These are phyloP conservation scores for Sebastes cheni DNA, from an alignment of 2,797 vertebrate species.

Conservation along the genomic window DNA sequence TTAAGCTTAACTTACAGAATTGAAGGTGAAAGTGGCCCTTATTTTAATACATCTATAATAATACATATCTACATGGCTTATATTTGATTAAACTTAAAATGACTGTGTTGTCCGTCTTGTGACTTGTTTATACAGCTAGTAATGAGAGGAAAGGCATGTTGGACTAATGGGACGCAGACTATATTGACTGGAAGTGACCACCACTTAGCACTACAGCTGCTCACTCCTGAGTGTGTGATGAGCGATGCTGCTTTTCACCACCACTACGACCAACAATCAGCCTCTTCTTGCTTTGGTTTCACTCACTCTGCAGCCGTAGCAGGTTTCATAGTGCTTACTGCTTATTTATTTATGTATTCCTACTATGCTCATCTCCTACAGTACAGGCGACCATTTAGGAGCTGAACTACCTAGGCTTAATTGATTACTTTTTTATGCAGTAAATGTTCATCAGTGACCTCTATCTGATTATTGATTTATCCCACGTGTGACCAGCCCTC, in stretches of 20 bases:
- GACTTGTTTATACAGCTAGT: not conserved
- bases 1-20: not conserved
- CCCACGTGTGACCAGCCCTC: not conserved
- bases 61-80: not conserved
- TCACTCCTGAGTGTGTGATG: conserved; percentile 6
- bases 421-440: conserved; percentile 28
- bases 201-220: conserved; percentile 2
- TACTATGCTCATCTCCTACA: conserved; percentile 29
- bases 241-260: conserved; percentile 26
- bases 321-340: conserved; percentile 41
- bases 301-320: conserved; percentile 13
- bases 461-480: conserved; percentile 33
- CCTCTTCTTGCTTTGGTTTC: conserved; percentile 26
- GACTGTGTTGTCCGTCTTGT: not conserved
- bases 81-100: not conserved
- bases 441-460: conserved; percentile 38
- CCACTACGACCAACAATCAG: conserved; percentile 27
- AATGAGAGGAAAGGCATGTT: not conserved
- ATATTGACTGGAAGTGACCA: conserved; percentile 21
- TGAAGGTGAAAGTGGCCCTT: not conserved
- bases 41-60: not conserved
- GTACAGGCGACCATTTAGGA: not conserved
- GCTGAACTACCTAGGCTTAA: conserved; percentile 4
- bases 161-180: conserved; percentile 23
- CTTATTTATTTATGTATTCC: conserved; percentile 64